A percentile compares a stretch with the other conserved stretches of the same genome.
These are phyloP conservation scores for Endomychus coccineus DNA, from an alignment of 2,888 invertebrate genomes.

Conservation along the genomic window DNA sequence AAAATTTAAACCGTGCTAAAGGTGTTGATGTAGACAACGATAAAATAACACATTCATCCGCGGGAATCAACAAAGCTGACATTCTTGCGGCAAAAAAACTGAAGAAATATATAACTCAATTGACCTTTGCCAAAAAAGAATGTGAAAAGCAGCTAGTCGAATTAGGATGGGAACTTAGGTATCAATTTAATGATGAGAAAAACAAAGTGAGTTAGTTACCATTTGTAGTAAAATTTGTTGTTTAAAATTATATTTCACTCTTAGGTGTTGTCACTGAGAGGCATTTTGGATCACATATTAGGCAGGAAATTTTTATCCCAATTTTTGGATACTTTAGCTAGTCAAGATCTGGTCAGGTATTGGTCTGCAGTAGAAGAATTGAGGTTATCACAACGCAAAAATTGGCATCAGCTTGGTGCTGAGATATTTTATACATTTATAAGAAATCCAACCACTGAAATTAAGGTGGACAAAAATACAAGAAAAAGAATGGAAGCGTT, in stretches of 20 bases:
- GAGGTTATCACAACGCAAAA: constrained; percentile 63
- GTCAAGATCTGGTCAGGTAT: constrained; percentile 77
- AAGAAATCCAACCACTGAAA: constrained; percentile 69
- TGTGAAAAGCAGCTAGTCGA: constrained; percentile 70
- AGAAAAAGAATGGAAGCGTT: constrained; percentile 83
- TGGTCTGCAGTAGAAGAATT: constrained; percentile 84
- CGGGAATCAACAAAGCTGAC: constrained; percentile 65
- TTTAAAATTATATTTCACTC: constrained; percentile 26
- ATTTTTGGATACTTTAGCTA: constrained; percentile 75
- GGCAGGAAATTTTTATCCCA: constrained; percentile 73
- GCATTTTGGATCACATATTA: constrained; percentile 69
- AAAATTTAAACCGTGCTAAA: constrained; percentile 81
- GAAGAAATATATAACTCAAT: constrained; percentile 74
- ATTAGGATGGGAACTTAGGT: constrained; percentile 69
- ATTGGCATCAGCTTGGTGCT: constrained; percentile 81
- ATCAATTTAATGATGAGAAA: constrained; percentile 33
- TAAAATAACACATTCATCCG: constrained; percentile 45
- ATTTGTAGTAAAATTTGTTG: not conserved
- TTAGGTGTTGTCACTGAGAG: constrained; percentile 63
- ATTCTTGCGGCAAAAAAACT: constrained; percentile 72
- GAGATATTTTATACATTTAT: constrained; percentile 89
- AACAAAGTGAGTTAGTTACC: constrained; percentile 25
- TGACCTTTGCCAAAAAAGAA: constrained; percentile 71
- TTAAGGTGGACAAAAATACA: constrained; percentile 73
- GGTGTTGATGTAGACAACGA: constrained; percentile 64